A percentile compares a stretch with the other conserved stretches of the same genome.
phyloP scores from a whole-genome alignment of 2,113 vertebrate species.

The Strix aluco region DNA sequence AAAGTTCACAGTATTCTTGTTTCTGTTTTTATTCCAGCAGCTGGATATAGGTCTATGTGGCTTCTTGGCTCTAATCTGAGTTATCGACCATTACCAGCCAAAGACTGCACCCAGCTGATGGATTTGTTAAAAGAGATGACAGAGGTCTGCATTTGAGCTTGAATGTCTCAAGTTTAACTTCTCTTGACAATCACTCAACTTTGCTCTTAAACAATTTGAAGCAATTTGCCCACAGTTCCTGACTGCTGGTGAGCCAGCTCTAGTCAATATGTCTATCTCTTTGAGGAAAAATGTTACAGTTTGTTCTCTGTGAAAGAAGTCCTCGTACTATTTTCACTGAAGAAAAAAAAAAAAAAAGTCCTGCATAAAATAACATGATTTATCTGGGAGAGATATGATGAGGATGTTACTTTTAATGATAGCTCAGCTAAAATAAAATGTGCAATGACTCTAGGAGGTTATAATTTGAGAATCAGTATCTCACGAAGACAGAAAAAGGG shows the following conservation, averaged over 20 bases:
- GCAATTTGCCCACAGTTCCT: background rate
- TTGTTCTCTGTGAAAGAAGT: background rate
- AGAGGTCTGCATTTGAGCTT: background rate
- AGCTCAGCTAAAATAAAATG: conserved; percentile 52
- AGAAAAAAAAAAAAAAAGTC: background rate
- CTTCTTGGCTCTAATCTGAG: background rate
- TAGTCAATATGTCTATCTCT: background rate
- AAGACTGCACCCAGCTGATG: background rate
- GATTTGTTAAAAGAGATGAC: background rate
- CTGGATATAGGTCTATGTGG: background rate
- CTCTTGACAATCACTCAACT: background rate
- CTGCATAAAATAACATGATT: background rate
- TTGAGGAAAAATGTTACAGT: background rate
- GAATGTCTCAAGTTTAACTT: background rate
- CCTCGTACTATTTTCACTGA: background rate
- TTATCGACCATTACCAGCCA: background rate
- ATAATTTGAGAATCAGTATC: conserved; percentile 21
- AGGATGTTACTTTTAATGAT: conserved; percentile 42
- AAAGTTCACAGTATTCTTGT: background rate
- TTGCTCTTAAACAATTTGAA: conserved; percentile 4
- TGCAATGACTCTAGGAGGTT: conserved; percentile 21
- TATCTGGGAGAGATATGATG: background rate
- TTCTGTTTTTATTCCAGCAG: background rate
- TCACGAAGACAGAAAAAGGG: conserved; percentile 46
- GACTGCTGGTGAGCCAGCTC: background rate